phyloP scores from a whole-genome alignment of 30 jellyfish, hydroid and myxozoan genomes.

The Pelagia noctiluca region DNA sequence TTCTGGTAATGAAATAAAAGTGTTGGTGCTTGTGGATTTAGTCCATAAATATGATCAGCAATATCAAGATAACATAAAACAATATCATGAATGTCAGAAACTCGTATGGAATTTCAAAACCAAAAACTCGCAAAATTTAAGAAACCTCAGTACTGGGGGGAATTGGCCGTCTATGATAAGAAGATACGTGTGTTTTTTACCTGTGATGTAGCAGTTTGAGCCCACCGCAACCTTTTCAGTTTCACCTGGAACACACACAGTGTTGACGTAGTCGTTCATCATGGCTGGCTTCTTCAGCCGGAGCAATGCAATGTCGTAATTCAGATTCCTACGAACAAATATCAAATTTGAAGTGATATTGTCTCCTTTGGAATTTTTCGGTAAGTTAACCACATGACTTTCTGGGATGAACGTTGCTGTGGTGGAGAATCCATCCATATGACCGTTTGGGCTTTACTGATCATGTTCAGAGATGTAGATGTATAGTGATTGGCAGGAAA shows the following conservation, averaged over 20 bases:
- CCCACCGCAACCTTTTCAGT: slow-evolving; percentile 24
- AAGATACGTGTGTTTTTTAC: too few species aligned
- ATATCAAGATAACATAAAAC: background rate
- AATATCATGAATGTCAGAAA: background rate
- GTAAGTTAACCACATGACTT: background rate
- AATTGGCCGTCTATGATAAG: too few species aligned
- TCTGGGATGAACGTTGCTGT: too few species aligned
- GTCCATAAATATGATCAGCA: background rate
- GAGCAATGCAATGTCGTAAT: slow-evolving; percentile 46
- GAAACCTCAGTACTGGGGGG: too few species aligned
- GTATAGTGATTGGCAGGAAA: too few species aligned
- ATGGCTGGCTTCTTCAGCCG: slow-evolving; percentile 23
- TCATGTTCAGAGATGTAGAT: too few species aligned
- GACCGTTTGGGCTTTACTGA: too few species aligned
- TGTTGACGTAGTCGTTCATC: slow-evolving; percentile 38
- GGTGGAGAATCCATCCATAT: too few species aligned
- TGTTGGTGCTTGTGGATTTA: background rate
- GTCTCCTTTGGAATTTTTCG: too few species aligned
- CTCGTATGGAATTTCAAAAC: background rate
- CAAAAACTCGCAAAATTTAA: background rate
- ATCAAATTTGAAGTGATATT: too few species aligned
- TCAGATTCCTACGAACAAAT: slow-evolving; percentile 8
- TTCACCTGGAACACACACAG: slow-evolving; percentile 45
- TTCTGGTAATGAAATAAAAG: too few species aligned
- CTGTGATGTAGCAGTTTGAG: slow-evolving; percentile 59